Evolutionary conservation across 1,140 invertebrate genomes (phyloP).

Genomic region (Drosophila kepulauana): DNA sequence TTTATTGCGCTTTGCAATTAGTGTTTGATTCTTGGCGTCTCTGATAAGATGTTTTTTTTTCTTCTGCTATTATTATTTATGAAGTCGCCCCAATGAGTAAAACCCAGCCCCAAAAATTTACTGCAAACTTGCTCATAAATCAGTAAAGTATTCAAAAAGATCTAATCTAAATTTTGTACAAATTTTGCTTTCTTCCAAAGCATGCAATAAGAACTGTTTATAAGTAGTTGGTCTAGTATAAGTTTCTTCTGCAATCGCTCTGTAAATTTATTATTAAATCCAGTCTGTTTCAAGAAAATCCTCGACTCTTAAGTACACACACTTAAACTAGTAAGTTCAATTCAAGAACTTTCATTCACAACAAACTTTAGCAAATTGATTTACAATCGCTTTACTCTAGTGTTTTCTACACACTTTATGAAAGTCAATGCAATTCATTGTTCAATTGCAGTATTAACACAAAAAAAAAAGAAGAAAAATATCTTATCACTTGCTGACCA

Average conservation of each 20-base stretch:
- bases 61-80: slow-evolving; percentile 16
- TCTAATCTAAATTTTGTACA: no score
- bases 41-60: slow-evolving; percentile 3
- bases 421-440: slow-evolving; percentile 28
- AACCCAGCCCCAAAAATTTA: neutral
- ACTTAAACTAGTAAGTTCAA: no score
- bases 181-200: no score
- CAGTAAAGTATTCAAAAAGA: neutral
- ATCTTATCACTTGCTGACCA: neutral
- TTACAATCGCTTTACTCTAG: neutral
- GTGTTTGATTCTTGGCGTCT: slow-evolving; percentile 15
- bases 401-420: neutral
- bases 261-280: no score
- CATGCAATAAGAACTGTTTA: no score
- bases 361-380: no score
- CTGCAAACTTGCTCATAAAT: neutral
- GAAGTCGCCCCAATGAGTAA: slow-evolving; percentile 20
- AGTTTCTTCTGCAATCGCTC: no score
- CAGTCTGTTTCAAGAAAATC: no score
- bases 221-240: no score
- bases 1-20: slow-evolving; percentile 41
- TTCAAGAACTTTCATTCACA: slow-evolving; percentile 1
- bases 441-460: slow-evolving; percentile 3
- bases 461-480: neutral
- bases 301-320: no score